Evolutionary conservation across 2,113 vertebrate species (phyloP).

Genomic region (Cephalopterus ornatus): DNA sequence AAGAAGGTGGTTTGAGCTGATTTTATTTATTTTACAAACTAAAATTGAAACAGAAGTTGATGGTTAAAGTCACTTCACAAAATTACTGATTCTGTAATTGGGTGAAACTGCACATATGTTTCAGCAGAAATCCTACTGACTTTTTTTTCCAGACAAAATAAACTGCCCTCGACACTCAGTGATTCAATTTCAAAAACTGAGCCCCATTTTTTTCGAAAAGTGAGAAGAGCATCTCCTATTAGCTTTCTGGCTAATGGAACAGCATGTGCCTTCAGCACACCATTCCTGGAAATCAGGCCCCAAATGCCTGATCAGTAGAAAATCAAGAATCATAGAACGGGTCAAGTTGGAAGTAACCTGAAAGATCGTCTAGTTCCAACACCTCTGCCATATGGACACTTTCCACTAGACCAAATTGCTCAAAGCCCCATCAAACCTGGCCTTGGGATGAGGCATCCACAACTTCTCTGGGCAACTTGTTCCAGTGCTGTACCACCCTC

Average conservation of each 20-base stretch:
- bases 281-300: not conserved
- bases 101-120: not conserved
- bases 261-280: not conserved
- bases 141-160: not conserved
- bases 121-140: not conserved
- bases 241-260: not conserved
- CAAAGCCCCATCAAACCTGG: not conserved
- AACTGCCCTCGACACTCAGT: not conserved
- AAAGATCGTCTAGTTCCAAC: not conserved
- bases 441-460: not conserved
- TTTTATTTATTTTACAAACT: not conserved
- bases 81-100: not conserved
- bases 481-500: not conserved
- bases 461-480: not conserved
- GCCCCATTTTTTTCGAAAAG: not conserved
- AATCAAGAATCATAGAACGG: not conserved
- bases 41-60: not conserved
- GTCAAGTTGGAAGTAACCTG: not conserved
- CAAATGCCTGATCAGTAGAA: not conserved
- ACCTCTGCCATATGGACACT: not conserved
- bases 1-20: not conserved
- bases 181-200: not conserved
- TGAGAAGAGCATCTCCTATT: not conserved
- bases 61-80: not conserved
- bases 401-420: not conserved